Conservation (phyloP, 2,113 vertebrate species). For the Microcebus murinus region DNA sequence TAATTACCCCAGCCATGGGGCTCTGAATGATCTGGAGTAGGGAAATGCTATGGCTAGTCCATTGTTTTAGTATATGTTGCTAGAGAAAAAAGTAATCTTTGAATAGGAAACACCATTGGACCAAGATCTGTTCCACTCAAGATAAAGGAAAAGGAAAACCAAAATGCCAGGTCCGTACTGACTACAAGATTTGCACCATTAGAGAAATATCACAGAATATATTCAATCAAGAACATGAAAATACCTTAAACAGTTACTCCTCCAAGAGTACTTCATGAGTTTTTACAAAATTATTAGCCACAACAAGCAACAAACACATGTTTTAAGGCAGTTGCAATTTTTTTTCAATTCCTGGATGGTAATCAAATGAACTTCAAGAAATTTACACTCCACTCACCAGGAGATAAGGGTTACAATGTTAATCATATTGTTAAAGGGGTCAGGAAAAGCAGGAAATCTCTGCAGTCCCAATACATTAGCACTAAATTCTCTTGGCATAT, state of each 20-base stretch:
- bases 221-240: slow-evolving; percentile 32
- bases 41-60: not conserved
- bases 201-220: slow-evolving; percentile 7
- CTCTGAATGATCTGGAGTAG: not conserved
- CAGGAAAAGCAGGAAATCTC: slow-evolving; percentile 70
- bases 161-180: not conserved
- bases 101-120: not conserved
- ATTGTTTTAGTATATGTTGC: not conserved
- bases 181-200: not conserved
- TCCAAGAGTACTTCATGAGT: slow-evolving; percentile 28
- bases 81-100: slow-evolving; percentile 8
- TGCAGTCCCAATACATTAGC: slow-evolving; percentile 57
- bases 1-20: not conserved
- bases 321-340: slow-evolving; percentile 49
- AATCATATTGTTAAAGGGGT: not conserved
- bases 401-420: not conserved
- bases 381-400: not conserved
- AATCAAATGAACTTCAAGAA: slow-evolving; percentile 4
- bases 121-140: not conserved
- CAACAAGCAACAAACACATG: not conserved
- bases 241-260: not conserved
- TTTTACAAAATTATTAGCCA: not conserved
- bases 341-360: slow-evolving; percentile 51
- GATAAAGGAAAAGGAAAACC: slow-evolving; percentile 63
- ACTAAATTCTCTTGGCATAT: slow-evolving; percentile 72